A percentile compares a stretch with the other conserved stretches of the same genome.
Conservation (phyloP, 1,140 invertebrate genomes). For the Danaus melanippus region DNA sequence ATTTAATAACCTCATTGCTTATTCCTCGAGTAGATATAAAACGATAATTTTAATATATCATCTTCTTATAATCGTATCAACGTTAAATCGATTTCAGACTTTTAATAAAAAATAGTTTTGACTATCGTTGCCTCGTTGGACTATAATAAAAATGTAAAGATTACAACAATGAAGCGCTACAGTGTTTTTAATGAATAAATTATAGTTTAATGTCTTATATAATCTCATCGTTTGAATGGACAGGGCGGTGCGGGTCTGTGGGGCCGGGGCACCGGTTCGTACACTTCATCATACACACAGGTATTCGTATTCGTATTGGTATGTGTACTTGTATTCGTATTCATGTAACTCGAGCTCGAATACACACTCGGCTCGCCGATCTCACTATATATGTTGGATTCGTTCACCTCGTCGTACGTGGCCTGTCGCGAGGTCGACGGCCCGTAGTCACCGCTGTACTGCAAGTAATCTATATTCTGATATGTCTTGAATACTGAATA, state of each 20-base stretch:
- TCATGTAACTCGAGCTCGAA: conserved; percentile 21
- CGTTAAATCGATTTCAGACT: too few relatives aligned
- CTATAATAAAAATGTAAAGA: too few relatives aligned
- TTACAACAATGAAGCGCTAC: too few relatives aligned
- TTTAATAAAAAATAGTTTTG: too few relatives aligned
- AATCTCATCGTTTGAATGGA: conserved; percentile 33
- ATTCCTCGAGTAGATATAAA: too few relatives aligned
- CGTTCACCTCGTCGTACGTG: conserved; percentile 49
- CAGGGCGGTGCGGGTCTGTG: conserved; percentile 63
- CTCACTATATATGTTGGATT: conserved; percentile 57
- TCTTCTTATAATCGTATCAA: too few relatives aligned
- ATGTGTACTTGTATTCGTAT: neutral
- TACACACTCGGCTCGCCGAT: conserved; percentile 32
- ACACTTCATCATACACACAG: conserved; percentile 56
- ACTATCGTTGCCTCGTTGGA: too few relatives aligned
- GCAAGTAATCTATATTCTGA: conserved; percentile 49
- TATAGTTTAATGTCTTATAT: too few relatives aligned
- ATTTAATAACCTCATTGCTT: too few relatives aligned
- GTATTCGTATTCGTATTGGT: conserved; percentile 31
- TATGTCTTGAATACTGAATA: conserved; percentile 53
- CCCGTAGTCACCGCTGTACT: conserved; percentile 22
- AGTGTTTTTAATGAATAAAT: too few relatives aligned
- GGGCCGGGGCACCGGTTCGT: conserved; percentile 42
- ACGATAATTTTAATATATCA: too few relatives aligned
- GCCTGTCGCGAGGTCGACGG: conserved; percentile 28